Evolutionary conservation across 2,888 invertebrate genomes (phyloP).

Genomic region (Papilio elwesi): DNA sequence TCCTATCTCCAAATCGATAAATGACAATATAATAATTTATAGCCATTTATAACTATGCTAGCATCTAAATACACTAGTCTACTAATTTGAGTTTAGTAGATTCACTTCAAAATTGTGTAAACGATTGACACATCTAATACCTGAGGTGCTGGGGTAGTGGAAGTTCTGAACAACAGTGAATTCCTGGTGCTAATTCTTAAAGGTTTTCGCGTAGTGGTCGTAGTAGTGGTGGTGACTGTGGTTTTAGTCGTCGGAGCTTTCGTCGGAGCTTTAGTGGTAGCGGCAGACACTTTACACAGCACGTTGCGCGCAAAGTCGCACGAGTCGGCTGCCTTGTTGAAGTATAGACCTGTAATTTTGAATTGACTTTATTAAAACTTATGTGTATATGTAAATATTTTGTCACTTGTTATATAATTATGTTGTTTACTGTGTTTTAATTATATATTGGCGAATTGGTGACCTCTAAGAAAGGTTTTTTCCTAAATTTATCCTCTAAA

Average conservation of each 20-base stretch:
- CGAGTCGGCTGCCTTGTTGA: conserved; percentile 95
- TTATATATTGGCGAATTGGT: no score
- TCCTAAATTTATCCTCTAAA: no score
- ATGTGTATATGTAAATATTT: no score
- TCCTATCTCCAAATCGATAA: no score
- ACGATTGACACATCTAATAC: conserved; percentile 43
- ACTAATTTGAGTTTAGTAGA: background rate
- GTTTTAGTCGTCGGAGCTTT: conserved; percentile 79
- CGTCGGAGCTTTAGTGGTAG: conserved; percentile 74
- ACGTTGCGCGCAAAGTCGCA: conserved; percentile 97
- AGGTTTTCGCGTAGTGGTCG: conserved; percentile 70
- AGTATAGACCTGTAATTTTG: conserved; percentile 89
- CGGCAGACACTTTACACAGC: conserved; percentile 87
- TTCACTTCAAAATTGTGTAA: background rate
- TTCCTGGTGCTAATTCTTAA: conserved; percentile 74
- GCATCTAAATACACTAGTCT: no score
- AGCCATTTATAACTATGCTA: background rate
- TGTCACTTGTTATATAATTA: no score
- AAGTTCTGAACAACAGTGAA: conserved; percentile 68
- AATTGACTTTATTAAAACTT: background rate
- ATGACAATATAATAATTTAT: conserved; percentile 6
- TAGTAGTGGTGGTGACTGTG: conserved; percentile 72
- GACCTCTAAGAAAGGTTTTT: no score
- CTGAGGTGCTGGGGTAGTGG: conserved; percentile 70
- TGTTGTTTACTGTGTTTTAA: no score